A percentile compares a stretch with the other conserved stretches of the same genome.
Evolutionary conservation across 2,797 vertebrate species (phyloP).

Genomic region (Arrhamphus sclerolepis): DNA sequence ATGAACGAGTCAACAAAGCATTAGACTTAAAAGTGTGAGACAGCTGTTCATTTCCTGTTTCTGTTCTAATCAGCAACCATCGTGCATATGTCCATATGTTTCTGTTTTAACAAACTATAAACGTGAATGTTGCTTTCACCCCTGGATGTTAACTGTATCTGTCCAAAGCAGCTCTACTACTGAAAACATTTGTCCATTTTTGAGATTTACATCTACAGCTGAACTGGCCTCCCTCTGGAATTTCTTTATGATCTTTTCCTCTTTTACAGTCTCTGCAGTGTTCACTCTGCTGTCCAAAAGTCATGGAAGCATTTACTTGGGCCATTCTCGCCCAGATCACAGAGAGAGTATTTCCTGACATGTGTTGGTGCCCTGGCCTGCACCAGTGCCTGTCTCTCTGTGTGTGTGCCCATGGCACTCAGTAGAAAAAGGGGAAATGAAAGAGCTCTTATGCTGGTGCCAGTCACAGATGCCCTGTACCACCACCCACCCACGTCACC

Average conservation of each 20-base stretch:
- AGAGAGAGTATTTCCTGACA: conserved; percentile 79
- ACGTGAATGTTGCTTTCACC: not conserved
- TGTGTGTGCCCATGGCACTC: conserved; percentile 71
- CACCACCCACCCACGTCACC: conserved; percentile 67
- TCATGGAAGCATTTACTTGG: conserved; percentile 51
- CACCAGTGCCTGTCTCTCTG: conserved; percentile 64
- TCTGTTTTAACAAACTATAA: not conserved
- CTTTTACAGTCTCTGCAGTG: conserved; percentile 41
- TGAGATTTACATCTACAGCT: not conserved
- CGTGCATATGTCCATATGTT: too few species aligned
- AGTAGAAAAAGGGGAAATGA: conserved; percentile 71
- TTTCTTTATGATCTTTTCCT: conserved; percentile 44
- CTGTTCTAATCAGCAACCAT: too few species aligned
- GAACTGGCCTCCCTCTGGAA: conserved; percentile 25
- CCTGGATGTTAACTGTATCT: not conserved
- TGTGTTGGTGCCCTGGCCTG: conserved; percentile 77
- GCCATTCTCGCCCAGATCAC: conserved; percentile 68
- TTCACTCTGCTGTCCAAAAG: conserved; percentile 51
- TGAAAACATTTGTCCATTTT: too few species aligned
- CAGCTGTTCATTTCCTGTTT: not conserved
- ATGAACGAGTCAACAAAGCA: not conserved
- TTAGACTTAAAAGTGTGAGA: not conserved
- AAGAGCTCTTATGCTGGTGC: conserved; percentile 77
- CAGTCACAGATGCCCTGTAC: conserved; percentile 79
- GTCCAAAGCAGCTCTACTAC: not conserved